Conservation (phyloP, 64 coral and sea anemone species). For the Platygyra sinensis region DNA sequence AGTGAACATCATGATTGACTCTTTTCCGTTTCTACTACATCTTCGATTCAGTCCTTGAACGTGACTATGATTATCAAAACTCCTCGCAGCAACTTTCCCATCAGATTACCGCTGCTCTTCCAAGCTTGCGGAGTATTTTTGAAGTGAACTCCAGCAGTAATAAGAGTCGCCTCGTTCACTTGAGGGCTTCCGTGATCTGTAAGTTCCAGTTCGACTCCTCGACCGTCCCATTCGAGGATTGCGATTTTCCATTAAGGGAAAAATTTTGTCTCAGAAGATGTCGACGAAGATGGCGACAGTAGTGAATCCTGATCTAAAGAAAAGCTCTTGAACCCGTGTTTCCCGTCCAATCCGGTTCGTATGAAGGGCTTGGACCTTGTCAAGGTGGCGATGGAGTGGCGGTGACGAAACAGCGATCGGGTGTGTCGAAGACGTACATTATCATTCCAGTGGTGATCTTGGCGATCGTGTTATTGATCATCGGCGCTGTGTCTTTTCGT, state of each 20-base stretch:
- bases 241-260: conserved; percentile 15
- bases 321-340: conserved; percentile 72
- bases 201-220: conserved; percentile 71
- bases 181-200: conserved; percentile 54
- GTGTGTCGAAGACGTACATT: conserved; percentile 74
- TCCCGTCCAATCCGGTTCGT: conserved; percentile 46
- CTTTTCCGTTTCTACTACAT: conserved; percentile 13
- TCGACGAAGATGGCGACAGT: conserved; percentile 47
- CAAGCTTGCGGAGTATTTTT: conserved; percentile 74
- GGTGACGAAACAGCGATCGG: not conserved
- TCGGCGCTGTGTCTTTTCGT: conserved; percentile 66
- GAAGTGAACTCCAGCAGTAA: conserved; percentile 65
- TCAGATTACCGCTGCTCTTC: conserved; percentile 57
- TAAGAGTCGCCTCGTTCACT: conserved; percentile 49
- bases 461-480: conserved; percentile 54
- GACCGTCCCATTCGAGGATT: conserved; percentile 42
- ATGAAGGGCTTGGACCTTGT: conserved; percentile 57
- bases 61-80: conserved; percentile 51
- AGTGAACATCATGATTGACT: conserved; percentile 50
- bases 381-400: not conserved
- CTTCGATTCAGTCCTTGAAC: conserved; percentile 67
- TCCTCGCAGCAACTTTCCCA: conserved; percentile 64
- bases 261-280: conserved; percentile 35
- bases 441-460: conserved; percentile 77
- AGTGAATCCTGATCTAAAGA: conserved; percentile 48